Evolutionary conservation across 2,797 vertebrate genomes (phyloP), one percentile per base, ranked within the genome.

Genomic region (Odontamblyopus lacepedii): DNA sequence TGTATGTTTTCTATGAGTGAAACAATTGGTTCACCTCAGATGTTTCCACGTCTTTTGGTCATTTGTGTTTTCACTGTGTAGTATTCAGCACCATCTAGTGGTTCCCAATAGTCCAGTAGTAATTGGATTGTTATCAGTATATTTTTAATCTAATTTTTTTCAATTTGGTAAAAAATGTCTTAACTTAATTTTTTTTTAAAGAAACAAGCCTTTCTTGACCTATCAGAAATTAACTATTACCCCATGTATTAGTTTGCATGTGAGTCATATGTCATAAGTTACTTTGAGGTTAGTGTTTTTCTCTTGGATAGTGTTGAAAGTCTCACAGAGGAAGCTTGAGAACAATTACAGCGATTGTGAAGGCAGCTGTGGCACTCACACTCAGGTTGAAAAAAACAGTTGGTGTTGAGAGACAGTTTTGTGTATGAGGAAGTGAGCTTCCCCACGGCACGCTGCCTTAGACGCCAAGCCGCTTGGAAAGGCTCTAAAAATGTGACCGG

Each of bases 341-440:
- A 85, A 90, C 81, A 89, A 89, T 61, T 41, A 62, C 66, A 38
- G 35, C 71, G 64, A 85, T 72, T 78, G 38, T 77, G 18, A 74
- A 73, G 44, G 59, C 85, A 87, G 78, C 78, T 83, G 84, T 67
- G 59, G 13, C 27, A n/a, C 57, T 60, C 64, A 63, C 67, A 77
- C 44, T 67, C 53, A 30, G 63, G 15, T 48, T 72, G 15, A 62
- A 70, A 23, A 67, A 73, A 65, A 67, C 27, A 44, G 2, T 2
- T 15, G 29, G 77, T 73, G 85, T 75, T 91, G 79, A 89, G 67
- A 77, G 83, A 84, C 1, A 32, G 0, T 65, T 32, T 78, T 79
- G 82, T 75, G 48, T 61, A 69, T 76, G 75, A 89, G 90, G 88
- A 92, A 89, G 89, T 87, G 2, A 1, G 50, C 73, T 72, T 85